Conservation (phyloP, 2,797 vertebrate genomes). For the Carapus acus region DNA sequence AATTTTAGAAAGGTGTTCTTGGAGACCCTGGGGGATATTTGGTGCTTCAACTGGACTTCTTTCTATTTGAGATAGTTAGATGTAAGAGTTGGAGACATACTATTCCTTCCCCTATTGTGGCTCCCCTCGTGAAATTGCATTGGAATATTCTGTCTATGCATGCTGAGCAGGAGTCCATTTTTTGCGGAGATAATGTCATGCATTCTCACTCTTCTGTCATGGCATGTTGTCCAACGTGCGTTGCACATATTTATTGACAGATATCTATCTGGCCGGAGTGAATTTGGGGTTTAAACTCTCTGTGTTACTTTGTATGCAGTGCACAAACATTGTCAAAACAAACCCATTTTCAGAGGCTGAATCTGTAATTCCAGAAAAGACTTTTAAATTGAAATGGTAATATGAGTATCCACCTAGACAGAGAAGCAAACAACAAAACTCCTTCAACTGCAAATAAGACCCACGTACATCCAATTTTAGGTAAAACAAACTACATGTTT, state of each 20-base stretch:
- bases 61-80: slow-evolving; percentile 1
- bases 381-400: slow-evolving; percentile 36
- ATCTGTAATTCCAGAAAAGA: slow-evolving; percentile 10
- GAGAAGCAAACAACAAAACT: not conserved
- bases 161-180: not conserved
- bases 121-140: slow-evolving; percentile 5
- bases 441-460: slow-evolving; percentile 28
- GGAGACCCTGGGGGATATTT: not conserved
- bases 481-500: slow-evolving; percentile 9
- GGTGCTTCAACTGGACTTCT: not conserved
- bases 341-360: not conserved
- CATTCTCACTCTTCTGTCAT: slow-evolving; percentile 35
- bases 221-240: slow-evolving; percentile 23
- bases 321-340: slow-evolving; percentile 25
- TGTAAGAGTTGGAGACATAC: not conserved
- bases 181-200: slow-evolving; percentile 3
- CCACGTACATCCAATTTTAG: slow-evolving; percentile 15
- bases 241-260: slow-evolving; percentile 39
- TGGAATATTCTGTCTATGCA: slow-evolving; percentile 3
- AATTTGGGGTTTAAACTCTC: slow-evolving; percentile 25
- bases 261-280: slow-evolving; percentile 35
- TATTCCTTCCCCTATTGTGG: not conserved
- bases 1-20: slow-evolving; percentile 1
- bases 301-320: slow-evolving; percentile 23
- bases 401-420: slow-evolving; percentile 1